Evolutionary conservation across 1,140 invertebrate species (phyloP), one percentile per base, ranked within the genome.

Genomic region (Arion vulgaris): DNA sequence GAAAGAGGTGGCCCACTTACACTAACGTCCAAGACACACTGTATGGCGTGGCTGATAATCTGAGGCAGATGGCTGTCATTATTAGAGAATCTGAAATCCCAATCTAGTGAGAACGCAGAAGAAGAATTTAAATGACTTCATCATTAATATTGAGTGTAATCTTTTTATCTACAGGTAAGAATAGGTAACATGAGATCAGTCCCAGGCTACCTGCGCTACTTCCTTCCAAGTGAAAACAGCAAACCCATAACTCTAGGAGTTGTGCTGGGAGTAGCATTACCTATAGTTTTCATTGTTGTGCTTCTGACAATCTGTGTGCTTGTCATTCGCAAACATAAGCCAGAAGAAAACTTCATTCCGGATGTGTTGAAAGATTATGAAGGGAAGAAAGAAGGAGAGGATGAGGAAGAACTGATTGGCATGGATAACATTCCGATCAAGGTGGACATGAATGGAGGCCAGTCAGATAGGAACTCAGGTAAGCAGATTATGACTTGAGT

Each of bases 281-380:
- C 90, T 17, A 90, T 91, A 36, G 81, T 91, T 23, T 87, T 88
- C 38, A 90, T 91, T 80, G 90, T 92, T 26, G 72, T 85, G 19
- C 83, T 92, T 32, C 85, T 91, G 38, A 84, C 90, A 13, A 82
- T 91, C 49, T 91, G 90, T 77, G 89, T 91, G 5, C 87, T 91
- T 26, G 82, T 87, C 26, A 86, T 88, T 9, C 84, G 88, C 38
- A 91, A 91, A 71, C 88, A 89, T 78, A 89, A 87, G n/a, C 87
- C 87, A 2, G 88, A 84, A 45, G 82, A 88, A 28, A 85, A 87
- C 83, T 90, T 87, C 38, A 90, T 91, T 39, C 90, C 90, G 17
- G 90, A 91, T 78, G 87, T 91, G 5, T 84, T 90, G 73, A 90
- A 89, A 71, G 90, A 91, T 68, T 87, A 91, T 36, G 88, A 88